Conservation (phyloP, 2,113 vertebrate genomes). For the Ellobius talpinus region DNA sequence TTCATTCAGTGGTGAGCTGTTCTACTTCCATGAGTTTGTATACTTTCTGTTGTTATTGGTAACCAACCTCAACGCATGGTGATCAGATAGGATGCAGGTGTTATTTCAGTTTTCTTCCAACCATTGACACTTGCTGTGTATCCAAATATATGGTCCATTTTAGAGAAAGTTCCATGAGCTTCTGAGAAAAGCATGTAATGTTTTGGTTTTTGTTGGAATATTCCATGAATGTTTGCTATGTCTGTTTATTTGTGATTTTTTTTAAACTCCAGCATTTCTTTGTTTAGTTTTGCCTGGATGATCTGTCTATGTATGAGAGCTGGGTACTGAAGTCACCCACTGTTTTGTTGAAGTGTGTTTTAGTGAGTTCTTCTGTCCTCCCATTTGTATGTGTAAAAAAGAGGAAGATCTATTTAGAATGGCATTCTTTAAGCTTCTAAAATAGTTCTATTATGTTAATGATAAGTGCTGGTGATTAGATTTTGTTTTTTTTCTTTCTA, state of each 20-base stretch:
- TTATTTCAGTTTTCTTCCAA: background rate
- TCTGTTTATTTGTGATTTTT: background rate
- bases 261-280: background rate
- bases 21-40: background rate
- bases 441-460: conserved; percentile 39
- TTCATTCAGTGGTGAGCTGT: background rate
- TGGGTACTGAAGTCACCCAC: background rate
- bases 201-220: background rate
- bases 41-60: background rate
- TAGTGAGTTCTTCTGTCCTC: conserved; percentile 27
- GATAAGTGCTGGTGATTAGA: background rate
- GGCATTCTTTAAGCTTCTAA: conserved; percentile 29
- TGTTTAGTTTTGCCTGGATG: background rate
- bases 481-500: background rate
- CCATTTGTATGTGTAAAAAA: background rate
- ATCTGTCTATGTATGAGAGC: background rate
- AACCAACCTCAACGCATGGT: background rate
- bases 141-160: background rate
- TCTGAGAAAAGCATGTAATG: background rate
- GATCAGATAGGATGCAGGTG: background rate
- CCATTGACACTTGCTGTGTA: background rate
- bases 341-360: background rate
- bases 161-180: background rate
- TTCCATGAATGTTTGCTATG: background rate
- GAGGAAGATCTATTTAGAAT: conserved; percentile 11